These are phyloP conservation scores for Orius insidiosus DNA, from an alignment of 1,140 invertebrate genomes.

Conservation along the genomic window DNA sequence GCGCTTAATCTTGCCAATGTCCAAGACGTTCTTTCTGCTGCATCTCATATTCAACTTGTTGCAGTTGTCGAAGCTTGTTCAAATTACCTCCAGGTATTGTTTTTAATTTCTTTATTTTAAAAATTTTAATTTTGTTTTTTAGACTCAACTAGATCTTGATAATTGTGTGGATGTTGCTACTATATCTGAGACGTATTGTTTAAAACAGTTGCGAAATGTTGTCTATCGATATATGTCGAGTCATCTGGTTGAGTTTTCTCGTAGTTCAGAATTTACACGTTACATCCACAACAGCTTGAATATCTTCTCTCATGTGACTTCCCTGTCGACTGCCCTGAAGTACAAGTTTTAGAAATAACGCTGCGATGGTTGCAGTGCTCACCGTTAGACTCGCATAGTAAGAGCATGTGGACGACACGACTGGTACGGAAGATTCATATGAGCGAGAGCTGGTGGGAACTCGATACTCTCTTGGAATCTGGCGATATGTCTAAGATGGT, in stretches of 20 bases:
- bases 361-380: conserved; percentile 30
- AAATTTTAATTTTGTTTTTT: conserved; percentile 19
- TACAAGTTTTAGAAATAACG: conserved; percentile 37
- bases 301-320: conserved; percentile 44
- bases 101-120: neutral
- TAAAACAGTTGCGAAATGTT: conserved; percentile 34
- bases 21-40: conserved; percentile 48
- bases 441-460: conserved; percentile 27
- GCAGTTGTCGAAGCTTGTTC: conserved; percentile 50
- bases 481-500: conserved; percentile 25
- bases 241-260: conserved; percentile 40
- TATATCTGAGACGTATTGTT: conserved; percentile 48
- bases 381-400: conserved; percentile 9
- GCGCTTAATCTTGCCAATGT: conserved; percentile 47
- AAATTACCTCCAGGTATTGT: conserved; percentile 34
- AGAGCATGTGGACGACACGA: conserved; percentile 23
- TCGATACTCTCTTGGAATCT: conserved; percentile 25
- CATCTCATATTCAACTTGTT: conserved; percentile 48
- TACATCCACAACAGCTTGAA: conserved; percentile 39
- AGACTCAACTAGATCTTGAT: conserved; percentile 45
- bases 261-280: conserved; percentile 38
- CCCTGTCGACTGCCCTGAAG: conserved; percentile 50
- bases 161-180: conserved; percentile 54
- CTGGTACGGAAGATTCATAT: conserved; percentile 33
- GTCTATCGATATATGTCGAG: conserved; percentile 49